Evolutionary conservation across 2,113 vertebrate genomes (phyloP).

Genomic region (Sinocyclocheilus grahami): DNA sequence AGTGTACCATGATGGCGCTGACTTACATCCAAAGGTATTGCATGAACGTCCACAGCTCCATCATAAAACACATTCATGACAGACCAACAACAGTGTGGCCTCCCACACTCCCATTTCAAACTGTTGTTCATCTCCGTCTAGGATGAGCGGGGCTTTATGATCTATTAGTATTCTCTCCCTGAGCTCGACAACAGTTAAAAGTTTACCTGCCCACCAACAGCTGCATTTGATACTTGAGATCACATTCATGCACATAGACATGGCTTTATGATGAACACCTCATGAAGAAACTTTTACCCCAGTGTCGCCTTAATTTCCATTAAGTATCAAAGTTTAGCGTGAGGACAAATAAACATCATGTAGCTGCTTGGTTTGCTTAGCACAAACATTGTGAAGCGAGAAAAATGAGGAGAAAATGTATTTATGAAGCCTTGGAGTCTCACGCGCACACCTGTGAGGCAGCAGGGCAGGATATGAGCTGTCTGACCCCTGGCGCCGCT

Average conservation of each 20-base stretch:
- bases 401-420: neutral
- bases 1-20: neutral
- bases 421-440: neutral
- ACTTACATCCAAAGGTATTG: neutral
- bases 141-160: conserved; percentile 18
- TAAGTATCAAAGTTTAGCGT: conserved; percentile 24
- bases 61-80: neutral
- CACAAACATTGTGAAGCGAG: neutral
- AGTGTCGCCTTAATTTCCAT: conserved; percentile 42
- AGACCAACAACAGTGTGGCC: neutral
- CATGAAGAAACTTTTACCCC: conserved; percentile 38
- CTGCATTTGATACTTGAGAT: conserved; percentile 33
- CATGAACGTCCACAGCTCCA: neutral
- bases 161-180: conserved; percentile 33
- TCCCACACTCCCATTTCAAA: neutral
- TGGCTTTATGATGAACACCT: conserved; percentile 22
- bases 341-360: neutral
- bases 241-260: conserved; percentile 25
- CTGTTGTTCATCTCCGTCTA: neutral
- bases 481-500: conserved; percentile 19
- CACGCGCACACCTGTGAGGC: neutral
- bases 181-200: conserved; percentile 38
- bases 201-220: conserved; percentile 51
- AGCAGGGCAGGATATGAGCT: conserved; percentile 1
- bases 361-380: neutral